A percentile compares a stretch with the other conserved stretches of the same genome.
Conservation (phyloP, 2,888 invertebrate species). For the Minunthozetes semirufus region DNA sequence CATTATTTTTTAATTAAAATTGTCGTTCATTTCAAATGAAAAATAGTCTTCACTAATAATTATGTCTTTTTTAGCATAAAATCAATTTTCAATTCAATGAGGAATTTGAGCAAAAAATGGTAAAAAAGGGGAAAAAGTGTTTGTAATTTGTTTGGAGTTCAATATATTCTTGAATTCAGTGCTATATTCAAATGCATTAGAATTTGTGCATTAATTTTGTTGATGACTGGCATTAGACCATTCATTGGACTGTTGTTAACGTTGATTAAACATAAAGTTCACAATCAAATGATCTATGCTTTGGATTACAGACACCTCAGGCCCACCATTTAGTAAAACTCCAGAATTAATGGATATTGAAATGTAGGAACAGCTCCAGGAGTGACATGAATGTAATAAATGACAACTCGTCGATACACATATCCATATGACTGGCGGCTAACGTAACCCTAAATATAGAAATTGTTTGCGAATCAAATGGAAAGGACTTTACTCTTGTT, state of each 20-base stretch:
- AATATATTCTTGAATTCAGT: neutral
- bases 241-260: neutral
- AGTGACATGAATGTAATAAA: neutral
- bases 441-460: neutral
- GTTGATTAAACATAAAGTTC: neutral
- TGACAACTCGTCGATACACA: neutral
- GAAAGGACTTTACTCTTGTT: too few species aligned
- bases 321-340: neutral
- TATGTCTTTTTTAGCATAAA: too few species aligned
- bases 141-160: neutral
- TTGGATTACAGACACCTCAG: slow-evolving; percentile 9
- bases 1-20: too few species aligned
- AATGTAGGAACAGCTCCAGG: neutral
- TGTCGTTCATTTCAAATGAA: too few species aligned
- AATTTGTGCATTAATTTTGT: neutral
- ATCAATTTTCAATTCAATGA: too few species aligned
- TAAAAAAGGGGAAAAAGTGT: too few species aligned
- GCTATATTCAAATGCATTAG: neutral
- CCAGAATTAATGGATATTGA: slow-evolving; percentile 6
- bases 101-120: too few species aligned
- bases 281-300: slow-evolving; percentile 11
- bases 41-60: too few species aligned
- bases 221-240: neutral
- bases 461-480: neutral
- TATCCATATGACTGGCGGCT: neutral